These are phyloP conservation scores for Orius laevigatus DNA, from an alignment of 1,140 invertebrate species.

Conservation along the genomic window DNA sequence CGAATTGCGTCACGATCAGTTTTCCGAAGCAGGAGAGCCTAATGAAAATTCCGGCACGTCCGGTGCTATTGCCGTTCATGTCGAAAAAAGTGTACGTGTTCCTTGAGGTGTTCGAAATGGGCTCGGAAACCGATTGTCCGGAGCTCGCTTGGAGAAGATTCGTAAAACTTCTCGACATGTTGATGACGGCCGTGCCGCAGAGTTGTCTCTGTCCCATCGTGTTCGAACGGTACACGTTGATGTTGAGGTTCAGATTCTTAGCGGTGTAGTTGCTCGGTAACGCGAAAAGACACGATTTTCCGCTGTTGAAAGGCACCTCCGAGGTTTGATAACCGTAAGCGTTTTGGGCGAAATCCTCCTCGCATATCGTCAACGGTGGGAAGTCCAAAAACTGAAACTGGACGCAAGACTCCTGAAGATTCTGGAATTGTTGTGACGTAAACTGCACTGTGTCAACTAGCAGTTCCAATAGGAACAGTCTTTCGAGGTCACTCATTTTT, in stretches of 20 bases:
- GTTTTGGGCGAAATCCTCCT: slow-evolving; percentile 29
- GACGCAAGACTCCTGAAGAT: slow-evolving; percentile 30
- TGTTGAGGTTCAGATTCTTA: too few species aligned
- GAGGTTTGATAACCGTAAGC: too few species aligned
- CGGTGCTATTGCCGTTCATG: background rate
- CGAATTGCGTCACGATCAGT: slow-evolving; percentile 14
- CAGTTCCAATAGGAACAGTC: slow-evolving; percentile 37
- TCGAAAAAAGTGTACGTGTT: slow-evolving; percentile 5
- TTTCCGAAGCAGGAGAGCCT: slow-evolving; percentile 14
- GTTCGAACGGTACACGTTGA: too few species aligned
- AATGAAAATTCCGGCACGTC: slow-evolving; percentile 1
- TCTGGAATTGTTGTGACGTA: background rate
- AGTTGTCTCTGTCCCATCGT: too few species aligned
- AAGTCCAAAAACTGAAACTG: slow-evolving; percentile 32
- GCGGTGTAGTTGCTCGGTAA: background rate
- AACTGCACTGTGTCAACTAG: slow-evolving; percentile 34
- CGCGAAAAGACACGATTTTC: slow-evolving; percentile 2
- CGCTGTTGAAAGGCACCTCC: slow-evolving; percentile 1
- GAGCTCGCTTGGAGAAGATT: slow-evolving; percentile 5
- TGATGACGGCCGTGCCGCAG: slow-evolving; percentile 2
- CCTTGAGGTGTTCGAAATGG: slow-evolving; percentile 1
- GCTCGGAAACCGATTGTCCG: background rate
- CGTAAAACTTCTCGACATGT: slow-evolving; percentile 1
- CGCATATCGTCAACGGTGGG: slow-evolving; percentile 34
- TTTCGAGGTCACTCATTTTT: slow-evolving; percentile 22